Conservation (phyloP, 1,140 invertebrate species). For the Argopecten irradians region DNA sequence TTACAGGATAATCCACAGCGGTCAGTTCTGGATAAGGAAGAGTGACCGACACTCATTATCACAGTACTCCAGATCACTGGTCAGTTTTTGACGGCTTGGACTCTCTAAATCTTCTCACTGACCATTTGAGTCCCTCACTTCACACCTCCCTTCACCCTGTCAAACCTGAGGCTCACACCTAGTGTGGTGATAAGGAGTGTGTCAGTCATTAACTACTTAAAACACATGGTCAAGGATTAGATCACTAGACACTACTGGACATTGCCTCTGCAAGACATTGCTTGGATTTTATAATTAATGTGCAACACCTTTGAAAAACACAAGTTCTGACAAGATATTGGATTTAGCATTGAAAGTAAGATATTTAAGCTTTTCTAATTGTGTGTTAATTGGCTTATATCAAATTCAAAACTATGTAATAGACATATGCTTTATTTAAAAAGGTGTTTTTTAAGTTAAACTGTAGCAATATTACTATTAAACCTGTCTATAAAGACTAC, state of each 20-base stretch:
- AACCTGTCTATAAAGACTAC: too few species aligned
- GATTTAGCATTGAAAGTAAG: not conserved
- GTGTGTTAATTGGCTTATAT: too few species aligned
- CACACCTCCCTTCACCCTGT: not conserved
- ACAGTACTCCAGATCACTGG: not conserved
- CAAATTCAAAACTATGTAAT: too few species aligned
- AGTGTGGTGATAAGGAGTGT: not conserved
- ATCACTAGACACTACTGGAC: not conserved
- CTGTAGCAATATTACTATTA: too few species aligned
- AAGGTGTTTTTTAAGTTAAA: too few species aligned
- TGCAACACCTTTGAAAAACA: not conserved
- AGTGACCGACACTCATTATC: slow-evolving; percentile 6
- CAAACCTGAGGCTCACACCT: not conserved
- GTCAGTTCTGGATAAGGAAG: not conserved
- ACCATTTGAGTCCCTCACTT: not conserved
- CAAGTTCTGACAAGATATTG: not conserved
- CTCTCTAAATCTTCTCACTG: not conserved
- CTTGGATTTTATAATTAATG: not conserved
- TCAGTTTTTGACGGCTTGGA: not conserved
- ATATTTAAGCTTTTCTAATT: too few species aligned
- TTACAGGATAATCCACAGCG: not conserved
- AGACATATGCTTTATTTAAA: too few species aligned
- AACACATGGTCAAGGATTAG: not conserved
- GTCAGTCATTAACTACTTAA: not conserved
- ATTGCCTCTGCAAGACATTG: not conserved